Base-by-base conservation (phyloP, 2,113 vertebrate species). In the Python bivittatus region DNA sequence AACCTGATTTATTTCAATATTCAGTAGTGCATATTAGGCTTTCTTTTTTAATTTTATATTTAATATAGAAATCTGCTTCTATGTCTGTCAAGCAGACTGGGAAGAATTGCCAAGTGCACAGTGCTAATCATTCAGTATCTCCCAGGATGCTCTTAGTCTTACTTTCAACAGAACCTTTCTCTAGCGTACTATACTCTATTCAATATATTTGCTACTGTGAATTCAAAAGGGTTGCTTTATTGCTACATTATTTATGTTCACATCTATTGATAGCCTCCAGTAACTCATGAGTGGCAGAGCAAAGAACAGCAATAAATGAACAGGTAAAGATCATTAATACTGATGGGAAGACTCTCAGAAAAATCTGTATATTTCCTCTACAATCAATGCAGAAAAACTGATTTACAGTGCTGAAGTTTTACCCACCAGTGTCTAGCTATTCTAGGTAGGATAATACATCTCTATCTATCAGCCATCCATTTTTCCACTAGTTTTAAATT, bases 211-310 rank as follows among this genome's bases (percentile, higher is more conserved):
- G 88, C 48, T 61, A 89, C 57, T 54, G 42, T 54, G 87, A 89
- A 92, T 85, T 92, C 87, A 89, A 89, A 92, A 60, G 44, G 12
- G 86, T 89, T 84, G 68, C 87, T 92, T 89, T 61, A 89, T 84
- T 48, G 79, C 72, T 89, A 92, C 72, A 92, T 92, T 92, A 92
- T 92, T 92, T 92, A 92, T 89, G 91, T 89, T 61, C 72, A 54
- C 79, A 88, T 89, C 88, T 92, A 91, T 91, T 86, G 60, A 91
- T 87, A 89, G 91, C 88, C 91, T 89, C 72, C 79, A 92, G 91
- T 89, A 92, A 85, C 44, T 92, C 91, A 89, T 64, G 88, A 92
- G 88, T 64, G 88, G 57, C 91, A 92, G 88, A 89, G 79, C 88
- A 85, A 92, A 89, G 79, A 64, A 85, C 91, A 89, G 91, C 88